Evolutionary conservation across 2,113 vertebrate genomes (phyloP).

Genomic region (Rallus limicola): DNA sequence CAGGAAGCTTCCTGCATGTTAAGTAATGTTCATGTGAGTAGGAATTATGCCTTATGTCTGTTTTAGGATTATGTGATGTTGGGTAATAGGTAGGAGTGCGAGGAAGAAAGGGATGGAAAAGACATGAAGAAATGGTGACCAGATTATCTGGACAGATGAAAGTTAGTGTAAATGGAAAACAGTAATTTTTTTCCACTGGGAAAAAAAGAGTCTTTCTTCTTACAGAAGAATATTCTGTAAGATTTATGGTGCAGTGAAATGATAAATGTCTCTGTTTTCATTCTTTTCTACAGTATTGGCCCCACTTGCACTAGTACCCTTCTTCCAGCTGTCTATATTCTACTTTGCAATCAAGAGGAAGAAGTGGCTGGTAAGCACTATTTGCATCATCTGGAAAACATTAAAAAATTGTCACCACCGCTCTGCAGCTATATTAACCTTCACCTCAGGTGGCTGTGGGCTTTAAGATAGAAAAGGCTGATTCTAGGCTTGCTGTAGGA

Average conservation of each 20-base stretch:
- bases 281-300: conserved; percentile 44
- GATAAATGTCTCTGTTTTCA: not conserved
- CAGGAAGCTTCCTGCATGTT: not conserved
- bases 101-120: not conserved
- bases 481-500: not conserved
- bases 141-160: not conserved
- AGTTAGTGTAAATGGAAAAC: not conserved
- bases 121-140: not conserved
- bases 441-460: not conserved
- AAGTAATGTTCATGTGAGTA: not conserved
- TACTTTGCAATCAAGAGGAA: conserved; percentile 39
- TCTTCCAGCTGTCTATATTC: conserved; percentile 45
- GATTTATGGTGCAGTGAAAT: not conserved
- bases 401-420: rapidly evolving
- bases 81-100: not conserved
- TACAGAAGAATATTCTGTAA: not conserved
- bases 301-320: conserved; percentile 6
- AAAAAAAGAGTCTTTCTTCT: not conserved
- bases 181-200: not conserved
- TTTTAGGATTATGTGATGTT: not conserved
- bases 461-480: not conserved
- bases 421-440: not conserved
- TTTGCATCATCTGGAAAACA: not conserved
- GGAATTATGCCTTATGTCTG: not conserved
- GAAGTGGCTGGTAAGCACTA: conserved; percentile 60